These are phyloP conservation scores for Aptenodytes forsteri DNA, from an alignment of 2,113 vertebrate genomes.

Conservation along the genomic window DNA sequence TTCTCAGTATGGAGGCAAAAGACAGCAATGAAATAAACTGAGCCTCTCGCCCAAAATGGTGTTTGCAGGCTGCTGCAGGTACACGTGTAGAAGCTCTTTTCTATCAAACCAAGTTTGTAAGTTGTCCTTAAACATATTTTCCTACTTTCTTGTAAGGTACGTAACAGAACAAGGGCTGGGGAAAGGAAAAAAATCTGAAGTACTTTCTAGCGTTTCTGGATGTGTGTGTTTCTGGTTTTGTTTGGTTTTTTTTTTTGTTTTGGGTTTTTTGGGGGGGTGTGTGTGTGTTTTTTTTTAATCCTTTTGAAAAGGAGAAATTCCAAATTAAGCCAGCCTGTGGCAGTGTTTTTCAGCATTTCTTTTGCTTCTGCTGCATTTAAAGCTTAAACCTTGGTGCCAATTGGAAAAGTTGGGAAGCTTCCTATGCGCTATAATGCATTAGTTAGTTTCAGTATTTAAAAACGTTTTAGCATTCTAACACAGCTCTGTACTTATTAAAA, in stretches of 20 bases:
- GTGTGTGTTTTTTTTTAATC: no score
- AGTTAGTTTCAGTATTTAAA: not conserved
- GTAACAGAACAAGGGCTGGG: not conserved
- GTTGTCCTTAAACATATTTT: not conserved
- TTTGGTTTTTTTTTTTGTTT: no score
- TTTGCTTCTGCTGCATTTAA: not conserved
- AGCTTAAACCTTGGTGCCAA: not conserved
- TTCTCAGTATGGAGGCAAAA: not conserved
- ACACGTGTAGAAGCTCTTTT: not conserved
- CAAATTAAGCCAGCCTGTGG: conserved; percentile 52
- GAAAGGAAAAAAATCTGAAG: not conserved
- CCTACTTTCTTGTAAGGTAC: accelerated
- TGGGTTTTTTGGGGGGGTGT: not conserved
- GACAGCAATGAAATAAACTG: accelerated
- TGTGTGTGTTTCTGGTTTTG: not conserved
- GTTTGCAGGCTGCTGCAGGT: not conserved
- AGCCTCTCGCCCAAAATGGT: not conserved
- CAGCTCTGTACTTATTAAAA: not conserved
- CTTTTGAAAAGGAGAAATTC: conserved; percentile 27
- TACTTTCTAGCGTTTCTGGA: not conserved
- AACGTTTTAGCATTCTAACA: not conserved
- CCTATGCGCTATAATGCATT: not conserved
- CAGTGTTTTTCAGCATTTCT: conserved; percentile 64
- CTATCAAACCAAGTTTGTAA: not conserved
- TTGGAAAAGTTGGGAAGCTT: not conserved